Evolutionary conservation across 2,797 vertebrate genomes (phyloP), one percentile per base, ranked within the genome.

Genomic region (Thaleichthys pacificus): DNA sequence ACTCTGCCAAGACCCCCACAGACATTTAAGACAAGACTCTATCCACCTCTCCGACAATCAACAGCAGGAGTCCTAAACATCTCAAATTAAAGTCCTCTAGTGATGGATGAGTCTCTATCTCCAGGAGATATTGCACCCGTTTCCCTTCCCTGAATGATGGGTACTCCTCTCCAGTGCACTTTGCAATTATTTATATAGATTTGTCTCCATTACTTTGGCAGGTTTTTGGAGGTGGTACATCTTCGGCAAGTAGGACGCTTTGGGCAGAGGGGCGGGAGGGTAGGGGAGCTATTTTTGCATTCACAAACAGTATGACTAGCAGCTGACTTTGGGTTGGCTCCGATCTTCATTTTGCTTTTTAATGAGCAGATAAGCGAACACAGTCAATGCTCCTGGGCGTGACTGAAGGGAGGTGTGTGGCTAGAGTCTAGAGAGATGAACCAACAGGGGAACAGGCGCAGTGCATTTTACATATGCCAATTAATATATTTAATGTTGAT

Each of bases 41-140:
- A 60, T 74, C 58, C 42, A n/a, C 66, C 78, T 80, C 78, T 78
- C 85, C 85, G 81, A 90, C 86, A 86, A 90, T 91, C 89, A 89
- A 81, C 88, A 87, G 89, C 80, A 77, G 82, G 82, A 83, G 82
- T 86, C 78, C 89, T 92, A 92, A 93, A 91, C 88, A 92, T 84
- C 89, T 89, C 85, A 86, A 92, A 94, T 94, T 90, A 93, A 89
- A 88, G 89, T 89, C 83, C 80, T 68, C 80, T 86, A 17, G 87
- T 93, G 92, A 93, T 93, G 90, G 90, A 93, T 92, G 90, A 89
- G 83, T 83, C 82, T 88, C 86, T 84, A 72, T 89, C 89, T 89
- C 61, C 77, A 68, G 83, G 80, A 91, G 89, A 93, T 93, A 92
- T 93, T 93, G 90, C 83, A 81, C 74, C 87, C 76, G 74, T 87